Percentiles rank a stretch among this genome's conserved stretches.
phyloP scores from a whole-genome alignment of 2,113 vertebrate species.

The Collichthys lucidus region DNA sequence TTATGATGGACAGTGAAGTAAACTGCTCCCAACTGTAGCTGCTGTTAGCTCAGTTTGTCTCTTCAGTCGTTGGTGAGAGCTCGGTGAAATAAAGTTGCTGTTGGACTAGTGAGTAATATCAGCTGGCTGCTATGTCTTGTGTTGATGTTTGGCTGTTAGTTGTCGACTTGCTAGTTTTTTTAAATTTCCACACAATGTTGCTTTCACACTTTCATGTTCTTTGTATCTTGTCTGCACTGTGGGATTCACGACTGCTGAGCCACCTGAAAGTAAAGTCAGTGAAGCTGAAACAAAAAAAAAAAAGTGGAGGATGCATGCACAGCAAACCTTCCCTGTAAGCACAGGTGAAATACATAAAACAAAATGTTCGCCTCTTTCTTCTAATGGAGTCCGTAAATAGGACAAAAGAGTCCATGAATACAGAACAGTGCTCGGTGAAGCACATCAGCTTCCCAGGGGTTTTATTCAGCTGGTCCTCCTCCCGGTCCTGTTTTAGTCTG shows the following conservation, averaged over 20 bases:
- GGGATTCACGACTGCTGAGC: conserved; percentile 4
- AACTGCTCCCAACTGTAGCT: too few relatives aligned
- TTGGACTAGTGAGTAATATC: too few relatives aligned
- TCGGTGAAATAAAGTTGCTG: too few relatives aligned
- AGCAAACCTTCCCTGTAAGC: conserved; percentile 2
- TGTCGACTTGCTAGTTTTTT: too few relatives aligned
- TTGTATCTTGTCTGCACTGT: background rate
- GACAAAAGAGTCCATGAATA: conserved; percentile 59
- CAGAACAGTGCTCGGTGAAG: conserved; percentile 13
- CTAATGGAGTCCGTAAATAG: conserved; percentile 57
- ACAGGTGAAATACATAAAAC: conserved; percentile 43
- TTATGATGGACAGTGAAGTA: too few relatives aligned
- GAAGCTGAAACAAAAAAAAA: background rate
- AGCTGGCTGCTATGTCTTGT: too few relatives aligned
- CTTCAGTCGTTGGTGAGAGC: too few relatives aligned
- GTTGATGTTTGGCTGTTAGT: too few relatives aligned
- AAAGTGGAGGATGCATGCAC: background rate
- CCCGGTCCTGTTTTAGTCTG: conserved; percentile 13
- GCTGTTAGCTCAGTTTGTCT: too few relatives aligned
- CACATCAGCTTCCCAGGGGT: conserved; percentile 37
- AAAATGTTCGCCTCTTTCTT: conserved; percentile 34
- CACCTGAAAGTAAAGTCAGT: background rate
- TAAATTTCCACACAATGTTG: too few relatives aligned
- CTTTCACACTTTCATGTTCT: background rate
- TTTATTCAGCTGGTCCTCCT: conserved; percentile 41